Conservation (phyloP, 1,140 invertebrate species). For the Diorhabda elongata region DNA sequence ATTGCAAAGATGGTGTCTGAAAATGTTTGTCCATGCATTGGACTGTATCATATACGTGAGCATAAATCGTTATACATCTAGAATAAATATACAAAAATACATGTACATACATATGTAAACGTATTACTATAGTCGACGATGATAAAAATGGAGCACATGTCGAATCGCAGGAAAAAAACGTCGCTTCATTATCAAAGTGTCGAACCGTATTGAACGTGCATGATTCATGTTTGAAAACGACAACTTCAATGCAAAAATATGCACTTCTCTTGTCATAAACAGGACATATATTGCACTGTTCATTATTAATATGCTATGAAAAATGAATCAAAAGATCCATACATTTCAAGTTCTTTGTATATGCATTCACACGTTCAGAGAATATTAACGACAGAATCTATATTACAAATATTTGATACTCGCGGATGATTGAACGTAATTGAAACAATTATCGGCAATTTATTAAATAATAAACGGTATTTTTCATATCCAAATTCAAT, state of each 20-base stretch:
- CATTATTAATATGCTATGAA: slow-evolving; percentile 46
- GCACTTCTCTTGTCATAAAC: slow-evolving; percentile 45
- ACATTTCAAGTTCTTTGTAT: slow-evolving; percentile 27
- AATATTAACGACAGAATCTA: slow-evolving; percentile 4
- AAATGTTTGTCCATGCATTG: slow-evolving; percentile 19
- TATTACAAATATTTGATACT: neutral
- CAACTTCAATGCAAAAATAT: slow-evolving; percentile 48
- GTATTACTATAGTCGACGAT: slow-evolving; percentile 20
- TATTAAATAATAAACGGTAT: no score
- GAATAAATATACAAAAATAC: slow-evolving; percentile 31
- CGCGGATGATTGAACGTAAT: no score
- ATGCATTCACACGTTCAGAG: slow-evolving; percentile 13
- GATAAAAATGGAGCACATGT: slow-evolving; percentile 36
- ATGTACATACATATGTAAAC: slow-evolving; percentile 30
- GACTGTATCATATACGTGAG: slow-evolving; percentile 20
- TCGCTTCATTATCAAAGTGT: slow-evolving; percentile 47
- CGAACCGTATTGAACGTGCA: slow-evolving; percentile 46
- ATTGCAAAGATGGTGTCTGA: slow-evolving; percentile 26
- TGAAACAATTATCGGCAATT: no score
- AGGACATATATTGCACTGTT: slow-evolving; percentile 44
- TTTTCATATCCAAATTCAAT: no score
- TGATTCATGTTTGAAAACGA: slow-evolving; percentile 43
- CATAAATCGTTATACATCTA: slow-evolving; percentile 28
- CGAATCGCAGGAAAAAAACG: slow-evolving; percentile 28
- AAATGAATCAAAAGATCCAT: slow-evolving; percentile 42